These are phyloP conservation scores for Parasteatoda tepidariorum DNA, from an alignment of 1,140 invertebrate genomes.

Conservation along the genomic window DNA sequence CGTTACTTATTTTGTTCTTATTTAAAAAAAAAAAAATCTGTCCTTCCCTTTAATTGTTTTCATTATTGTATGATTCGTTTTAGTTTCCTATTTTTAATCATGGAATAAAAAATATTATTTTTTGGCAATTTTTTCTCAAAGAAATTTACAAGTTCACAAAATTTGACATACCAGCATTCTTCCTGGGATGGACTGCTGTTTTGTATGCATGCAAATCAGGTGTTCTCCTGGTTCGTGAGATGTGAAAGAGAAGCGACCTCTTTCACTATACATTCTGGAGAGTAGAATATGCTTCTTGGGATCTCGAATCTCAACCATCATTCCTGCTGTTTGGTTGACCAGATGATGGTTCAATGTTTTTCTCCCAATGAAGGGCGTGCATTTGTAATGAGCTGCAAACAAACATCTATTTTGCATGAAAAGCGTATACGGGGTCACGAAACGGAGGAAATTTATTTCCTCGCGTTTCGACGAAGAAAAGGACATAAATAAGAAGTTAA, in stretches of 20 bases:
- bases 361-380: not conserved
- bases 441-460: not conserved
- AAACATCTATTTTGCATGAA: not conserved
- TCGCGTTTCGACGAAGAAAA: too few relatives aligned
- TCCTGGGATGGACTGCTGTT: not conserved
- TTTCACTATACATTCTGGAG: not conserved
- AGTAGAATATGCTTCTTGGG: constrained; percentile 6
- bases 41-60: too few relatives aligned
- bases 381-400: not conserved
- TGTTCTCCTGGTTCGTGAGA: constrained; percentile 29
- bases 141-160: not conserved
- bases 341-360: not conserved
- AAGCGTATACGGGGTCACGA: not conserved
- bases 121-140: not conserved
- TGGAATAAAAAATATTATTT: not conserved
- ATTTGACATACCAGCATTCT: constrained; percentile 1
- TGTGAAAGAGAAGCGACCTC: constrained; percentile 22
- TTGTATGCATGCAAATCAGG: constrained; percentile 1
- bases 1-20: not conserved
- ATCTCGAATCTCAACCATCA: constrained; percentile 35
- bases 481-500: too few relatives aligned
- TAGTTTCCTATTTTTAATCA: not conserved
- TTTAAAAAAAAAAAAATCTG: not conserved
- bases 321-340: not conserved
- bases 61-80: not conserved